These are phyloP conservation scores for Ptychadena robeensis DNA, from an alignment of 2,797 vertebrate genomes.

Conservation along the genomic window DNA sequence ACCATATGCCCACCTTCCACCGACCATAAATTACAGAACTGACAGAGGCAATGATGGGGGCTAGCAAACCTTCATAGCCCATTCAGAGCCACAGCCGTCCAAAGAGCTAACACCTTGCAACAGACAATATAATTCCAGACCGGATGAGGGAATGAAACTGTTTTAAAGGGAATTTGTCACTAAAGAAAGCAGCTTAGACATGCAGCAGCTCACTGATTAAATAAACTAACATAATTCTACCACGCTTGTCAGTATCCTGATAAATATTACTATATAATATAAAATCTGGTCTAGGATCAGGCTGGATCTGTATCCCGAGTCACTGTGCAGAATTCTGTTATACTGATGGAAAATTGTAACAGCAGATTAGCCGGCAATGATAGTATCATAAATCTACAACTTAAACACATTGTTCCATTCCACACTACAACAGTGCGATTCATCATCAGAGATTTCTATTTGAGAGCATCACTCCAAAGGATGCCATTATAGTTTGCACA, in stretches of 20 bases:
- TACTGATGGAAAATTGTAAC: not conserved
- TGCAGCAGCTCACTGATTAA: not conserved
- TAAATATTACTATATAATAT: not conserved
- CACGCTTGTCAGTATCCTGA: not conserved
- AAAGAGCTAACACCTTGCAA: no score
- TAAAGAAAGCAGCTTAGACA: not conserved
- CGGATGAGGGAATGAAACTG: not conserved
- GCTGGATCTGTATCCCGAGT: not conserved
- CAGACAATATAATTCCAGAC: not conserved
- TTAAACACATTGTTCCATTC: no score
- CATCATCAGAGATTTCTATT: no score
- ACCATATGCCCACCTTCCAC: constrained; percentile 29
- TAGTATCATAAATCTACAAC: no score
- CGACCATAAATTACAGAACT: constrained; percentile 38
- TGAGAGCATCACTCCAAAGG: no score
- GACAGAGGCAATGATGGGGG: not conserved
- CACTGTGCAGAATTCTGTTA: not conserved
- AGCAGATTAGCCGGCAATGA: no score
- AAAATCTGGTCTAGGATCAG: not conserved
- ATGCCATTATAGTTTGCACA: no score
- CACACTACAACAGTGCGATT: no score
- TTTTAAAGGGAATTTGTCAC: not conserved
- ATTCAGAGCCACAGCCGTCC: not conserved
- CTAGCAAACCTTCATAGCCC: not conserved
- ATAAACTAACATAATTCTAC: not conserved